These are phyloP conservation scores for Erannis defoliaria DNA, from an alignment of 2,888 invertebrate species.

Conservation along the genomic window DNA sequence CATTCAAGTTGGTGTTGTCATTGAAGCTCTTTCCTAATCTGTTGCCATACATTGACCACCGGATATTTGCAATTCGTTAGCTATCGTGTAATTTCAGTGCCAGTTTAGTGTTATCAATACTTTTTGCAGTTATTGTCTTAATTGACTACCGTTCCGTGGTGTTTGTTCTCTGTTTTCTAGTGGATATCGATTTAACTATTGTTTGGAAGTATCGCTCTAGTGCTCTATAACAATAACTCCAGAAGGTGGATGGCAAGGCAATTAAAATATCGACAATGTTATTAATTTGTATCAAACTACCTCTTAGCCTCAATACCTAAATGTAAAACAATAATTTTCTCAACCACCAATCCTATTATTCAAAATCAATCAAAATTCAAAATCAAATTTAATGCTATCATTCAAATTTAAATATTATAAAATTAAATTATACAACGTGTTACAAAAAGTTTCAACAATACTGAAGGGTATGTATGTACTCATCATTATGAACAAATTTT, in stretches of 20 bases:
- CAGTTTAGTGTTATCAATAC: conserved; percentile 34
- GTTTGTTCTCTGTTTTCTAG: conserved; percentile 14
- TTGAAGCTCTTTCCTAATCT: conserved; percentile 37
- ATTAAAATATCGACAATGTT: background rate
- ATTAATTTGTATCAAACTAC: too few relatives aligned
- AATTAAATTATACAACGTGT: too few relatives aligned
- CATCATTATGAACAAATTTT: too few relatives aligned
- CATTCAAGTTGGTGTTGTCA: too few relatives aligned
- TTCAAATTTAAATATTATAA: too few relatives aligned
- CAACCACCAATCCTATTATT: too few relatives aligned
- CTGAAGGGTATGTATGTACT: too few relatives aligned
- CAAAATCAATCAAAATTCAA: too few relatives aligned
- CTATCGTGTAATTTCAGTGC: conserved; percentile 44
- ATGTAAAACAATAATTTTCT: too few relatives aligned
- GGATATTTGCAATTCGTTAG: conserved; percentile 63
- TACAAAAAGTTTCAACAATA: too few relatives aligned
- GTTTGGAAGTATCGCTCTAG: conserved; percentile 25
- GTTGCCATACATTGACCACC: conserved; percentile 50
- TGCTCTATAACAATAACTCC: conserved; percentile 7
- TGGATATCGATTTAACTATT: conserved; percentile 20
- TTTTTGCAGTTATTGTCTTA: conserved; percentile 36
- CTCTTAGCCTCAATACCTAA: too few relatives aligned
- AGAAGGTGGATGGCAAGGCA: background rate
- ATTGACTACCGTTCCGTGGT: conserved; percentile 11
- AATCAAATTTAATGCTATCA: too few relatives aligned